Base-by-base conservation (phyloP, 2,113 vertebrate species). In the Saimiri boliviensis region DNA sequence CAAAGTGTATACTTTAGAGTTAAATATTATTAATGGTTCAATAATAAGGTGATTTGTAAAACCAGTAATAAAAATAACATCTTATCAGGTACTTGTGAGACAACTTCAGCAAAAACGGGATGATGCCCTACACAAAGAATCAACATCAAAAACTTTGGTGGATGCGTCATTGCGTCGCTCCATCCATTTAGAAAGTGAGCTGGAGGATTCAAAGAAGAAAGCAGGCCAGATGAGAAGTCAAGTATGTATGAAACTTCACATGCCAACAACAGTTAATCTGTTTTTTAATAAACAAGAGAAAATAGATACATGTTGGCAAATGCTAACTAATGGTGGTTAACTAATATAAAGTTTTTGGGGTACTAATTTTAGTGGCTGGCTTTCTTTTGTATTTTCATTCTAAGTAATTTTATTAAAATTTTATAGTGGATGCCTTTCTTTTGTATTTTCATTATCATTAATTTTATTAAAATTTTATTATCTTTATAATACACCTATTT, bases 21-120 rank as follows among this genome's bases (percentile, higher is more conserved):
- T 73, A 52, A 16, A 27, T 93, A 16, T 80, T 66, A n/a, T 82
- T 66, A 81, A 47, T 52, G 86, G 74, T 23, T 85, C 96, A 6
- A 21, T 92, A 32, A 17, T 94, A 0, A 92, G 14, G 2, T 80
- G 52, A 40, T 91, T 74, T 63, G 68, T 85, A 73, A 87, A 56
- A 40, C 70, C 9, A 79, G 20, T 88, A 66, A 89, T 58, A 45
- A 47, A 82, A 90, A 82, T 96, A 21, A 63, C 27, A 63, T 97
- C 96, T 94, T 23, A 4, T 58, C 82, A 99, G 99, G 97, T 95
- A 7, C 60, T 49, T 87, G 12, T 99, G 21, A 99, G 99, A 98
- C 98, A 99, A 96, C 98, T 99, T 91, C 99, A 99, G 97, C 99
- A 99, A 98, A 99, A 99, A 94, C 98, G 99, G 8, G 99, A 99